Percentiles rank a stretch among this genome's conserved stretches.
Conservation (phyloP, 1,140 invertebrate genomes). For the Papilio helenus region DNA sequence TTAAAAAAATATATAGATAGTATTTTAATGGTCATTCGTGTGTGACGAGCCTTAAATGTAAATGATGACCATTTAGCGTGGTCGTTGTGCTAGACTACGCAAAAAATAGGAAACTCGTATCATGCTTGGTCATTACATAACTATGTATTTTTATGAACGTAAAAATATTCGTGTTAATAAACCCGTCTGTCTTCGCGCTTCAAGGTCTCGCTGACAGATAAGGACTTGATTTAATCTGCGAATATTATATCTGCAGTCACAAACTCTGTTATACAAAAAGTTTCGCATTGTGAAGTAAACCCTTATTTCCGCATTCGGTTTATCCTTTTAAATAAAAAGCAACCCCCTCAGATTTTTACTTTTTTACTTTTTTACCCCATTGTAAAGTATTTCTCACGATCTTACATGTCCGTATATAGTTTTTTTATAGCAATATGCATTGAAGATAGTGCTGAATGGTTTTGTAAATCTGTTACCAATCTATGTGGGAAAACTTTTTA, state of each 20-base stretch:
- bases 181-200: slow-evolving; percentile 16
- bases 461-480: slow-evolving; percentile 2
- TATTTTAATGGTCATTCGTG: not conserved
- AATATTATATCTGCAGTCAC: not conserved
- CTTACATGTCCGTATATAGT: not conserved
- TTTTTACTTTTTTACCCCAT: not conserved
- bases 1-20: not conserved
- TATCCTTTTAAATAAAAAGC: not conserved
- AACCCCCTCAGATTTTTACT: not conserved
- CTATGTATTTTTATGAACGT: slow-evolving; percentile 34
- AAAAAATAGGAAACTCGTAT: slow-evolving; percentile 36
- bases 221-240: not conserved
- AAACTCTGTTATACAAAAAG: not conserved
- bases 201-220: slow-evolving; percentile 29
- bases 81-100: slow-evolving; percentile 21
- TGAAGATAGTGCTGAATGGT: not conserved
- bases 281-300: not conserved
- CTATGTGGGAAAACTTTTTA: not conserved
- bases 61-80: not conserved
- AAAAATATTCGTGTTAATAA: slow-evolving; percentile 36
- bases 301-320: not conserved
- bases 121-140: slow-evolving; percentile 24
- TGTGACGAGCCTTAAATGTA: slow-evolving; percentile 15
- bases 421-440: not conserved
- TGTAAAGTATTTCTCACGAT: slow-evolving; percentile 22